phyloP scores from a whole-genome alignment of 2,113 vertebrate species.

The Pavo muticus region DNA sequence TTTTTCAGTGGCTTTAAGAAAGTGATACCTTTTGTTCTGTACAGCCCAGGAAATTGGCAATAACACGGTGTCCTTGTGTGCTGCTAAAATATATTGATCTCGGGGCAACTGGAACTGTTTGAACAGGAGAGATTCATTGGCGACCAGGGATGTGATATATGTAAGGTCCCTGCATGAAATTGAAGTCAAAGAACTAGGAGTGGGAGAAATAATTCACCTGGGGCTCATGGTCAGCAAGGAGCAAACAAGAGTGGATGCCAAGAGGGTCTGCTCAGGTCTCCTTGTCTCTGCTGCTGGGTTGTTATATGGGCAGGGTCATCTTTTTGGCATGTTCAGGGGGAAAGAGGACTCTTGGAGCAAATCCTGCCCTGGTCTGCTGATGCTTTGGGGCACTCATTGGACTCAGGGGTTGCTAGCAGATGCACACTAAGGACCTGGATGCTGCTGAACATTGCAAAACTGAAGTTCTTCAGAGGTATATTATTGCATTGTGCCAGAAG shows the following conservation, averaged over 20 bases:
- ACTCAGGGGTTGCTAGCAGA: neutral
- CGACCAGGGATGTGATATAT: constrained; percentile 22
- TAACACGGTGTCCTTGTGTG: constrained; percentile 58
- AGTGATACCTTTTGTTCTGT: constrained; percentile 47
- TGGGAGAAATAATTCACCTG: constrained; percentile 33
- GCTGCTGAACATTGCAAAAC: constrained; percentile 4
- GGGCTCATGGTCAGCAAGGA: neutral
- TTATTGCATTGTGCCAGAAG: neutral
- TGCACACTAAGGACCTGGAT: neutral
- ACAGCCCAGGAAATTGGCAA: constrained; percentile 36
- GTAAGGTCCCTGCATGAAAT: neutral
- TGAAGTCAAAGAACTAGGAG: constrained; percentile 14
- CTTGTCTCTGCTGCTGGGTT: neutral
- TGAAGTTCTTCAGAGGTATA: neutral
- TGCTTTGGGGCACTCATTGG: neutral
- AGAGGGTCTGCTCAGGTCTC: neutral
- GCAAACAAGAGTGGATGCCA: neutral
- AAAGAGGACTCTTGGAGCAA: neutral
- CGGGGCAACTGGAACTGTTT: constrained; percentile 20
- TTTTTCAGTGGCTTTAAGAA: constrained; percentile 53
- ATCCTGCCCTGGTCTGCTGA: rapidly evolving
- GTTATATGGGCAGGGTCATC: neutral
- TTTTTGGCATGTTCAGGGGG: neutral
- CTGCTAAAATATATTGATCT: constrained; percentile 67
- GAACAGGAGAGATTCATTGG: constrained; percentile 54